Evolutionary conservation across 2,888 invertebrate species (phyloP).

Genomic region (Spialia ferax): DNA sequence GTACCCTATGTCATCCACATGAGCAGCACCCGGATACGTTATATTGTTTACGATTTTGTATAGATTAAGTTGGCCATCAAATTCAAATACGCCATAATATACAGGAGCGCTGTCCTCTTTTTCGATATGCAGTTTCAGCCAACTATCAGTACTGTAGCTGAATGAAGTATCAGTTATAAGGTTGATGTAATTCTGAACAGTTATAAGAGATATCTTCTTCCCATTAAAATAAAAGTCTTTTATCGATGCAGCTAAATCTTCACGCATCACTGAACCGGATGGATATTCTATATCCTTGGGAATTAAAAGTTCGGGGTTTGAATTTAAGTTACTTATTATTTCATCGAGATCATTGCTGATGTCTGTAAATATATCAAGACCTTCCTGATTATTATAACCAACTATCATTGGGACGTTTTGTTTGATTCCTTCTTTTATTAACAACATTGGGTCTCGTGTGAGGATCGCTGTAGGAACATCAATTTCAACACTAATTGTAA

Average conservation of each 20-base stretch:
- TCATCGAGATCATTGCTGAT: background rate
- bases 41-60: background rate
- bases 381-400: constrained; percentile 19
- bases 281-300: constrained; percentile 17
- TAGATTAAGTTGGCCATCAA: constrained; percentile 6
- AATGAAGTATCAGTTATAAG: constrained; percentile 1
- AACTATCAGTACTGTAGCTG: background rate
- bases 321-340: background rate
- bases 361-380: background rate
- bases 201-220: background rate
- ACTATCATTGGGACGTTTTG: background rate
- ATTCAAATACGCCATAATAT: background rate
- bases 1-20: background rate
- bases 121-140: background rate
- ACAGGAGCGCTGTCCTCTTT: constrained; percentile 8
- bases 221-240: constrained; percentile 18
- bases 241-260: background rate
- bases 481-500: background rate
- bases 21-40: constrained; percentile 13
- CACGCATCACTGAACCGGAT: background rate
- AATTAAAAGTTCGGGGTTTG: background rate
- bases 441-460: background rate
- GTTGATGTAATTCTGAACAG: constrained; percentile 7
- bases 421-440: background rate
- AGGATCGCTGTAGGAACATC: background rate